Conservation (phyloP, 2,888 invertebrate species). For the Andrena praecox region DNA sequence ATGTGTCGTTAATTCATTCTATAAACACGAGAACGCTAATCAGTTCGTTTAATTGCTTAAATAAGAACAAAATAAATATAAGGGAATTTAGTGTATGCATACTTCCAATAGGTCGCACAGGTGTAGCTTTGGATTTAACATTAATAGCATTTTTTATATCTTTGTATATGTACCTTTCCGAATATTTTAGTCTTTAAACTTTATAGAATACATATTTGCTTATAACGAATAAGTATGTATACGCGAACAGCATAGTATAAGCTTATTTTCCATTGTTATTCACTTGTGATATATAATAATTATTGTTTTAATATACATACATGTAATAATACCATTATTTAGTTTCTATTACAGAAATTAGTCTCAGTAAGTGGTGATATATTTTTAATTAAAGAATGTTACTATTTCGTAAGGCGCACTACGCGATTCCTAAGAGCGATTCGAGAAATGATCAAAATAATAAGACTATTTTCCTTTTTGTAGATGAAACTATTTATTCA, state of each 20-base stretch:
- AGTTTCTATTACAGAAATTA: conserved; percentile 29
- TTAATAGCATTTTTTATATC: conserved; percentile 49
- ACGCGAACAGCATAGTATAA: conserved; percentile 20
- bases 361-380: conserved; percentile 20
- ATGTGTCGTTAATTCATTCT: conserved; percentile 9
- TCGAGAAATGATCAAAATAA: conserved; percentile 25
- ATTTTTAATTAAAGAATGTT: conserved; percentile 34
- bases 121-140: conserved; percentile 28
- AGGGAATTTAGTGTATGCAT: conserved; percentile 1
- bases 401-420: conserved; percentile 24
- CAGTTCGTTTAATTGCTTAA: conserved; percentile 8
- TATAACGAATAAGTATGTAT: conserved; percentile 16
- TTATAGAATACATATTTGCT: conserved; percentile 31
- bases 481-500: conserved; percentile 45
- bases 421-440: neutral
- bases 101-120: conserved; percentile 17
- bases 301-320: conserved; percentile 18
- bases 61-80: conserved; percentile 32
- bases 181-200: conserved; percentile 43
- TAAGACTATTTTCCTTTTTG: conserved; percentile 36
- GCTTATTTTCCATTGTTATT: conserved; percentile 33
- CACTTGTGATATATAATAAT: conserved; percentile 38
- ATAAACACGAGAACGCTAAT: conserved; percentile 16
- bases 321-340: conserved; percentile 13
- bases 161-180: conserved; percentile 30